Evolutionary conservation across 2,888 invertebrate genomes (phyloP).

Genomic region (Apodemia zela): DNA sequence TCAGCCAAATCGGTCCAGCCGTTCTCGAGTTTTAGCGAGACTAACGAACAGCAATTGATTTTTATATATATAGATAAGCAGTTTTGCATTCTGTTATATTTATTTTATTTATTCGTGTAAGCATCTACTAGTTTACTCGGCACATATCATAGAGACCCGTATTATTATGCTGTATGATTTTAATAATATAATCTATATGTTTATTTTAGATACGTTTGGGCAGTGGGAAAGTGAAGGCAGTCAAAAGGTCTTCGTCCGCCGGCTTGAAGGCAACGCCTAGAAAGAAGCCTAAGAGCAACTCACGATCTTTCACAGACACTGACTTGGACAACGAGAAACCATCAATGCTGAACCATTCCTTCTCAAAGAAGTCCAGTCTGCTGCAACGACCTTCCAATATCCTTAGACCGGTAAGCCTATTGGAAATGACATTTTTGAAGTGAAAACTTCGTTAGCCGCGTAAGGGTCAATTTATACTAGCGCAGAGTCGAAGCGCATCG

Average conservation of each 20-base stretch:
- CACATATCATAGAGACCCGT: too few relatives aligned
- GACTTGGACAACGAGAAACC: conserved; percentile 75
- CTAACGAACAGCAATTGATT: too few relatives aligned
- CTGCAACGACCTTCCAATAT: conserved; percentile 85
- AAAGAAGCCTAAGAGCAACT: conserved; percentile 69
- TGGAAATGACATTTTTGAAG: too few relatives aligned
- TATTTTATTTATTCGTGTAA: too few relatives aligned
- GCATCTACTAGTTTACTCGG: too few relatives aligned
- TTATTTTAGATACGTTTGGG: conserved; percentile 75
- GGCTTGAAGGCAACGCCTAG: conserved; percentile 60
- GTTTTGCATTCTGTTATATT: too few relatives aligned
- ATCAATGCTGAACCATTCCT: conserved; percentile 79
- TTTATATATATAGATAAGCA: too few relatives aligned
- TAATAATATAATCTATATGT: neutral
- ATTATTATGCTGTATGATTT: neutral
- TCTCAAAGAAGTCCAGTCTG: conserved; percentile 77
- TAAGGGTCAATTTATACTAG: neutral
- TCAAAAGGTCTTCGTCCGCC: conserved; percentile 67
- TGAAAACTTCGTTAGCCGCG: too few relatives aligned
- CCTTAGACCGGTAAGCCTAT: conserved; percentile 83
- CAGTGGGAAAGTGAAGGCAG: conserved; percentile 71
- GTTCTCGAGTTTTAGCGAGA: too few relatives aligned
- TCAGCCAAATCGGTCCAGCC: too few relatives aligned
- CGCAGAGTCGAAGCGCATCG: neutral
- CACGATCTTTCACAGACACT: conserved; percentile 63